Evolutionary conservation across 2,888 invertebrate species (phyloP).

Genomic region (Hoplodrina blanda): DNA sequence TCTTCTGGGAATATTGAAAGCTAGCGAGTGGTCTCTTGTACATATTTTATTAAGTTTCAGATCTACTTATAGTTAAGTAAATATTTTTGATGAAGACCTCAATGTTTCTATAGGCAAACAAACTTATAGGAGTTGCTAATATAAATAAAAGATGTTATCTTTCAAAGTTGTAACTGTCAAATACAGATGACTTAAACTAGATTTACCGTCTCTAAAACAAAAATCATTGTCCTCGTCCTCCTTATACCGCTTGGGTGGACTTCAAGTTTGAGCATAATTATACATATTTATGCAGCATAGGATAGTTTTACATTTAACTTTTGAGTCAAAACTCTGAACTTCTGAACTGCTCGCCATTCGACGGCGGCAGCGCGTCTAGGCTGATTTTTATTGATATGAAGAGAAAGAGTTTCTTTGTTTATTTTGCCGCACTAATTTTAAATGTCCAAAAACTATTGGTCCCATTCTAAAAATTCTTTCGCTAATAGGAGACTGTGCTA

Average conservation of each 20-base stretch:
- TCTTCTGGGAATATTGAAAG: conserved; percentile 63
- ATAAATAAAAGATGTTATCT: neutral
- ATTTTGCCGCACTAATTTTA: too few relatives aligned
- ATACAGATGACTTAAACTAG: neutral
- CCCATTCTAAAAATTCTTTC: too few relatives aligned
- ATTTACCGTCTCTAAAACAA: neutral
- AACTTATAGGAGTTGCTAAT: neutral
- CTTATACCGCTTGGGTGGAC: neutral
- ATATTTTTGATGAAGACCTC: conserved; percentile 3
- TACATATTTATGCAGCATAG: too few relatives aligned
- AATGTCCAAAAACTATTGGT: too few relatives aligned
- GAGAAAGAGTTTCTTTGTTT: too few relatives aligned
- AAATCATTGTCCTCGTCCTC: neutral
- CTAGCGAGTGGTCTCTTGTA: conserved; percentile 33
- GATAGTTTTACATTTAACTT: too few relatives aligned
- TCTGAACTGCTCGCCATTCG: too few relatives aligned
- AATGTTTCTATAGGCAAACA: neutral
- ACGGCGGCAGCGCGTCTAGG: too few relatives aligned
- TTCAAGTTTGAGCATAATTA: too few relatives aligned
- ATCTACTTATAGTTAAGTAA: conserved; percentile 14
- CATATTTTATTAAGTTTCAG: conserved; percentile 37
- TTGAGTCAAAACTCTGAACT: too few relatives aligned
- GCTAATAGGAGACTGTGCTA: too few relatives aligned
- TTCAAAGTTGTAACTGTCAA: neutral
- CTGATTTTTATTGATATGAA: too few relatives aligned